phyloP scores from a whole-genome alignment of 1,140 invertebrate genomes.

The Listronotus oregonensis region DNA sequence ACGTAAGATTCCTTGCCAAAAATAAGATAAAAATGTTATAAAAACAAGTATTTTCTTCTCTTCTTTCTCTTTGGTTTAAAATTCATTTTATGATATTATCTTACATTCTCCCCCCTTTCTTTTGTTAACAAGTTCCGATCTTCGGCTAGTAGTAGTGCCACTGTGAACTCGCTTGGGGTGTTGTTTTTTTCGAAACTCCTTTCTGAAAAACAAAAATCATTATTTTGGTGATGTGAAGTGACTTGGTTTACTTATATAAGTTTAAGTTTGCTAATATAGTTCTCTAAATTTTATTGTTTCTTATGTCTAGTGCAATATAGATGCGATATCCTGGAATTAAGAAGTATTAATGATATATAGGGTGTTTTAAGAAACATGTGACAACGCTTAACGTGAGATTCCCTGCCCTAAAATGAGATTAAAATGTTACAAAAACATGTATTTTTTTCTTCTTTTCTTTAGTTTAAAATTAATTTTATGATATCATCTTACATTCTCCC shows the following conservation, averaged over 20 bases:
- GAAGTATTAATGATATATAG: too few relatives aligned
- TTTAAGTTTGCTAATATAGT: background rate
- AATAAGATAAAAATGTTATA: too few relatives aligned
- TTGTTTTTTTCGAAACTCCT: background rate
- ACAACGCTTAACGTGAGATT: too few relatives aligned
- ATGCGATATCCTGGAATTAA: background rate
- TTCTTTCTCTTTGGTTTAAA: conserved; percentile 9
- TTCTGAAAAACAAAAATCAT: background rate
- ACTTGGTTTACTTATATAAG: background rate
- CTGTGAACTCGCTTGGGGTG: background rate
- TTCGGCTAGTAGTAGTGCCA: conserved; percentile 9
- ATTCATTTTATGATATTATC: background rate
- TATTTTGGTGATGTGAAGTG: conserved; percentile 2
- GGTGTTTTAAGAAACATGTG: too few relatives aligned
- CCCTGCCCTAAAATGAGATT: too few relatives aligned
- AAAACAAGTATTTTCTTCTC: conserved; percentile 21
- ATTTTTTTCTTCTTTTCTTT: conserved; percentile 6
- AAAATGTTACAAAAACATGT: too few relatives aligned
- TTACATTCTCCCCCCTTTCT: conserved; percentile 23
- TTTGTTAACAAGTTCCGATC: background rate
- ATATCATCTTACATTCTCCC: conserved; percentile 14
- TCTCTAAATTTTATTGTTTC: background rate
- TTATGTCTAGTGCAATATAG: background rate
- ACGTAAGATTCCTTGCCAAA: too few relatives aligned
- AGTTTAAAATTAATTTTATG: conserved; percentile 6